A percentile compares a stretch with the other conserved stretches of the same genome.
These are phyloP conservation scores for rat (Rattus norvegicus) DNA, from an alignment of 2,113 vertebrate genomes.

Conservation along the genomic window GRCr8 NC_086037.1:2831501-2832000, in stretches of 20 bases:
- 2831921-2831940: not conserved
- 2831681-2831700: not conserved
- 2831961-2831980: not conserved
- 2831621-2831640: not conserved
- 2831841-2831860: not conserved
- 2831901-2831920: not conserved
- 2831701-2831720: not conserved
- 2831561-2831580: not conserved
- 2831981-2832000: not conserved
- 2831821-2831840: not conserved
- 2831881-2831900: not conserved
- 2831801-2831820: not conserved
- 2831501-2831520: too few species aligned
- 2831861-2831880: not conserved
- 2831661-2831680: not conserved
- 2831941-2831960: not conserved
- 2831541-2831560: not conserved
- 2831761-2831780: conserved; percentile 31
- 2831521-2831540: not conserved
- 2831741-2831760: conserved; percentile 54
- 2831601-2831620: not conserved
- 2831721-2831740: conserved; percentile 39
- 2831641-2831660: not conserved
- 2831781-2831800: not conserved
- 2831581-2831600: not conserved